These are phyloP conservation scores for Burhinus oedicnemus DNA, from an alignment of 2,113 vertebrate genomes.

Conservation along the genomic window DNA sequence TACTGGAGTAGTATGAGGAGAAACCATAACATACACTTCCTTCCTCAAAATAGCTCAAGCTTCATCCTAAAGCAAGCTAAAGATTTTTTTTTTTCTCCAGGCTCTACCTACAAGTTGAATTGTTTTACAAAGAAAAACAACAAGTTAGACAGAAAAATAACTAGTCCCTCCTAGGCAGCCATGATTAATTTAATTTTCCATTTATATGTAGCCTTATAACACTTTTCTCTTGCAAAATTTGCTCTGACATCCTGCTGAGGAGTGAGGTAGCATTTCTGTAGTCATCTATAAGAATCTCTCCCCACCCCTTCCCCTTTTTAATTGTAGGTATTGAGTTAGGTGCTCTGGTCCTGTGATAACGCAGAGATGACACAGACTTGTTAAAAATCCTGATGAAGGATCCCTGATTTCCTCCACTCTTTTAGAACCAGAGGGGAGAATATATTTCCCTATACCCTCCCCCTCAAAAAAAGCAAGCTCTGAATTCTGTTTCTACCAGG, in stretches of 20 bases:
- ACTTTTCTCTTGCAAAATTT: neutral
- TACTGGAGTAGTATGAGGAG: neutral
- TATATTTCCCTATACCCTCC: neutral
- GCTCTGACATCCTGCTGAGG: neutral
- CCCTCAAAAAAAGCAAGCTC: neutral
- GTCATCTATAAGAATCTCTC: neutral
- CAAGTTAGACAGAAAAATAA: neutral
- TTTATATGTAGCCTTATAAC: neutral
- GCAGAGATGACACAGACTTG: neutral
- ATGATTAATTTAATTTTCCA: neutral
- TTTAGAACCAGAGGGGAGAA: neutral
- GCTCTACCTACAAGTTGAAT: neutral
- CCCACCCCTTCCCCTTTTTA: neutral
- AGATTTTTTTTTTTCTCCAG: neutral
- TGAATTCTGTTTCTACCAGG: neutral
- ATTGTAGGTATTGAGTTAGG: rapidly evolving
- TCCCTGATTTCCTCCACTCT: rapidly evolving
- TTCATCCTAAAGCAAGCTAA: neutral
- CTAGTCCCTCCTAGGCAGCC: neutral
- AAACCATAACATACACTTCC: neutral
- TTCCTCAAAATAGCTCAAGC: neutral
- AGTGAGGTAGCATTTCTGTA: neutral
- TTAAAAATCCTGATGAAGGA: neutral
- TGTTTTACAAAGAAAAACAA: neutral
- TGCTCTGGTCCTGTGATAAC: neutral